These are phyloP conservation scores for Heterodera schachtii DNA, from an alignment of 1,140 invertebrate genomes.

Conservation along the genomic window DNA sequence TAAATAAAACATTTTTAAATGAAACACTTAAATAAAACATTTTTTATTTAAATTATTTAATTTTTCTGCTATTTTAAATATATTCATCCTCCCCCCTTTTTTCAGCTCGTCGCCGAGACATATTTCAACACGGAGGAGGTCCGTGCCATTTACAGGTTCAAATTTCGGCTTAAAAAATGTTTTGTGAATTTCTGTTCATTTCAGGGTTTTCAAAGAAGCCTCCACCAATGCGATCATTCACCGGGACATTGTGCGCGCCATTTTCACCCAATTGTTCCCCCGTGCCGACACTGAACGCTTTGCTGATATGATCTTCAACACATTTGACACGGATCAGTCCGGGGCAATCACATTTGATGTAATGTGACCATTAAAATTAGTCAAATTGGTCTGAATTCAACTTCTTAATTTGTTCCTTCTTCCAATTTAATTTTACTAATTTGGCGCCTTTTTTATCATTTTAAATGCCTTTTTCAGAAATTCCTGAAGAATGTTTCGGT, in stretches of 20 bases:
- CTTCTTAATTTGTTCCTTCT: too few relatives aligned
- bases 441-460: not conserved
- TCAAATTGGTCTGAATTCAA: too few relatives aligned
- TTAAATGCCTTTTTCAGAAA: slow-evolving; percentile 19
- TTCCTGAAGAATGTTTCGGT: slow-evolving; percentile 33
- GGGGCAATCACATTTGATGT: slow-evolving; percentile 36
- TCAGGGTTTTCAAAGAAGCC: slow-evolving; percentile 30
- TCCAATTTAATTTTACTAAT: too few relatives aligned
- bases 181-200: too few relatives aligned
- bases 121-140: slow-evolving; percentile 37
- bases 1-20: not conserved
- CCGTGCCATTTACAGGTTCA: slow-evolving; percentile 30
- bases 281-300: slow-evolving; percentile 35
- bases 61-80: too few relatives aligned
- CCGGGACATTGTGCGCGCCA: slow-evolving; percentile 30
- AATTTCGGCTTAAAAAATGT: too few relatives aligned
- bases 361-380: not conserved
- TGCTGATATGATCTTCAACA: slow-evolving; percentile 38
- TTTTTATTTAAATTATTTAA: too few relatives aligned
- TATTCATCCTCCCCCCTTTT: not conserved
- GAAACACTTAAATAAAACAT: not conserved
- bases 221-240: slow-evolving; percentile 19
- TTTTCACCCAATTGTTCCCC: slow-evolving; percentile 35
- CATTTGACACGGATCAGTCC: slow-evolving; percentile 30
- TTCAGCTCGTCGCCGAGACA: slow-evolving; percentile 36